phyloP scores from a whole-genome alignment of 2,113 vertebrate species.

The Pterocles orientalis region DNA sequence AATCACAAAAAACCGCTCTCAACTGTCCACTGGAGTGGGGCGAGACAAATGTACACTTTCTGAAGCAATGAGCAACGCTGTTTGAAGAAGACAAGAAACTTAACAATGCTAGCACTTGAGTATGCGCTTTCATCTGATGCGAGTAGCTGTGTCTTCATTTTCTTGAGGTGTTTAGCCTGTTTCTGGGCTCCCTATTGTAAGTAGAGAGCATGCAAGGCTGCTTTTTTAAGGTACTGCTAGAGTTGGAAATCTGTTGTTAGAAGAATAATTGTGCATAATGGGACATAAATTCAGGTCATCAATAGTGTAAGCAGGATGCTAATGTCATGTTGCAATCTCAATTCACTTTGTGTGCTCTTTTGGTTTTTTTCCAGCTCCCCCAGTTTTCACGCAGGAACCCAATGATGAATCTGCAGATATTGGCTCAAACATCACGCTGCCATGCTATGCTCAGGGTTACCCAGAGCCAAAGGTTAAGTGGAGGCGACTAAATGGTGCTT shows the following conservation, averaged over 20 bases:
- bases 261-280: neutral
- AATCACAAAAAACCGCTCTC: no score
- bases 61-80: neutral
- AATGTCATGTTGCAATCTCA: neutral
- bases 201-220: neutral
- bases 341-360: neutral
- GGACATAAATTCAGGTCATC: rapidly evolving
- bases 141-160: neutral
- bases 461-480: conserved; percentile 89
- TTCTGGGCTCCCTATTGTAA: neutral
- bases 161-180: neutral
- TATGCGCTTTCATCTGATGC: rapidly evolving
- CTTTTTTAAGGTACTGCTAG: neutral
- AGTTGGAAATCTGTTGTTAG: neutral
- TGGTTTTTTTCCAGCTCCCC: conserved; percentile 75
- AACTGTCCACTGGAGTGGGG: no score
- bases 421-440: conserved; percentile 85
- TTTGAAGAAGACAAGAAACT: neutral
- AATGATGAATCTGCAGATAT: conserved; percentile 83
- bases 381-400: conserved; percentile 86
- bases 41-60: neutral
- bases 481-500: conserved; percentile 78
- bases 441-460: conserved; percentile 84
- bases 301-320: neutral
- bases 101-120: rapidly evolving